Evolutionary conservation across 2,797 vertebrate species (phyloP), one percentile per base, ranked within the genome.

Genomic region (Hippoglossus hippoglossus): DNA sequence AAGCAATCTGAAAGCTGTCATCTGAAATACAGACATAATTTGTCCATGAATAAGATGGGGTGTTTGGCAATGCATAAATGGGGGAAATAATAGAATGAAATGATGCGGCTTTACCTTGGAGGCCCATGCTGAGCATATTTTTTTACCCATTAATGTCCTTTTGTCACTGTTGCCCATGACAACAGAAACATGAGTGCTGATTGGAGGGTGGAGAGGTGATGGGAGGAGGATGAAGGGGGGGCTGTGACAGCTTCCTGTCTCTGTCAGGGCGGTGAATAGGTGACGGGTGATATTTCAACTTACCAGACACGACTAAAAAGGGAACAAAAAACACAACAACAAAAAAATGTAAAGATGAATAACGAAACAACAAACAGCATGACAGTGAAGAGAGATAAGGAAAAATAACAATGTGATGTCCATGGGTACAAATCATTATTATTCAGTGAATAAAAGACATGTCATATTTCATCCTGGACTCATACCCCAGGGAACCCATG

Each of bases 221-320:
- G 94, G 95, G 95, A 94, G 94, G 96, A 96, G 94, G 95, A 95
- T 95, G 96, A 82, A 92, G 84, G 87, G 86, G 86, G 91, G 94
- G 94, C 94, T 93, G 94, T 95, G 95, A 96, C 95, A 95, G 95
- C 95, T 94, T 96, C 96, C 93, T 94, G 94, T 95, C 95, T 96
- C 96, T 96, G 95, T 96, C 87, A 95, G 94, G 93, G 91, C 96
- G 96, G 96, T 95, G 94, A 96, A 95, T 94, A 95, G 96, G 96
- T 98, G 97, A 96, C 93, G 94, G 97, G 96, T 96, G 97, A 98
- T 95, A 97, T 96, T 96, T 98, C 96, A 97, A 99, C 98, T 99
- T 99, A 99, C 98, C 98, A 98, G 97, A 98, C 92, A 96, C 88
- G 94, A 99, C 98, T 99, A 95, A 96, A 92, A 96, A 89, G 93